Conservation (phyloP, 2,113 vertebrate species). For the Ictidomys tridecemlineatus region DNA sequence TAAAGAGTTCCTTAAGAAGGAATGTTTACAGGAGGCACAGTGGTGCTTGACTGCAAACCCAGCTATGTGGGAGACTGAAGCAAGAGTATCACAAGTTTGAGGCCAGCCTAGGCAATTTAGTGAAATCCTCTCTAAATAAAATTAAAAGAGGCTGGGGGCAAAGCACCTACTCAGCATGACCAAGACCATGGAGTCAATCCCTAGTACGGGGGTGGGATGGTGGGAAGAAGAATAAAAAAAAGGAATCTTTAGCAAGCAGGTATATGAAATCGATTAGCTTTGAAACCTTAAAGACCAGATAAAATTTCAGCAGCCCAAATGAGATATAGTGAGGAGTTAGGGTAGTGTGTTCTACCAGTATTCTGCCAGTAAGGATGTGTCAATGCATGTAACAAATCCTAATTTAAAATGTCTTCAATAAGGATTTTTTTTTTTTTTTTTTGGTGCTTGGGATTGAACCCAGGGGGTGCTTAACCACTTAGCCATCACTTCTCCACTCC, state of each 20-base stretch:
- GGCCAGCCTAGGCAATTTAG: too few relatives aligned
- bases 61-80: too few relatives aligned
- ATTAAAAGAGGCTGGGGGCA: too few relatives aligned
- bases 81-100: too few relatives aligned
- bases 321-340: conserved; percentile 8
- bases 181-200: too few relatives aligned
- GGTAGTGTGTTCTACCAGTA: background rate
- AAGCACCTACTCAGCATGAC: too few relatives aligned
- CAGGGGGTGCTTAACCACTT: too few relatives aligned
- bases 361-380: background rate
- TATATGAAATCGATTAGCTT: conserved; percentile 20
- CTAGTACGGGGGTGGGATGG: too few relatives aligned
- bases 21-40: background rate
- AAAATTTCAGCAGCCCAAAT: background rate
- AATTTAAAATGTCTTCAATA: conserved; percentile 18
- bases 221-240: background rate
- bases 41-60: too few relatives aligned
- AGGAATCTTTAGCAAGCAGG: background rate
- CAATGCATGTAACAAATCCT: background rate
- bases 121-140: too few relatives aligned
- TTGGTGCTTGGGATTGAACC: too few relatives aligned
- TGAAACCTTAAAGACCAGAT: background rate
- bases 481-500: too few relatives aligned
- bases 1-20: background rate
- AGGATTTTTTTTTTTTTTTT: background rate